Conservation (phyloP, 2,113 vertebrate genomes). For the Oryzias melastigma region DNA sequence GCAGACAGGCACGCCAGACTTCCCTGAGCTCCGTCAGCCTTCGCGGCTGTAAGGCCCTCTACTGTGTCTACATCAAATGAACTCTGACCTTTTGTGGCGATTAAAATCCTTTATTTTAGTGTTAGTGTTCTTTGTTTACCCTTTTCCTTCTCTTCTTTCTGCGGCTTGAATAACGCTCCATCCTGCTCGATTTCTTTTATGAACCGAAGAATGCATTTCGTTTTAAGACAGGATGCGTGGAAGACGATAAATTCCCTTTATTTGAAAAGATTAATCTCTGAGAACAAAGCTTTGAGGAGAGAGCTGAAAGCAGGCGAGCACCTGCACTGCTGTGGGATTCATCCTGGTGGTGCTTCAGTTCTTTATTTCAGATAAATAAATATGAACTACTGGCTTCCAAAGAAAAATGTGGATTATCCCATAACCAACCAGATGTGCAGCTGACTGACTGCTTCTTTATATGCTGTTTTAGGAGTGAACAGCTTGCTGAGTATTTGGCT, state of each 20-base stretch:
- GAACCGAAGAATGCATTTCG: not conserved
- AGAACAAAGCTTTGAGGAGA: slow-evolving; percentile 12
- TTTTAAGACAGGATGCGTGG: slow-evolving; percentile 1
- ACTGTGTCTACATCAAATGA: not conserved
- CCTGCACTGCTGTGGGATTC: slow-evolving; percentile 8
- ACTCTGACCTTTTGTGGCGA: not conserved
- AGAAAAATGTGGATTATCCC: slow-evolving; percentile 7
- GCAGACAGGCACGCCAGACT: slow-evolving; percentile 32
- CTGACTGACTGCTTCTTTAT: not conserved
- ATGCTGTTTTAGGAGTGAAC: slow-evolving; percentile 24
- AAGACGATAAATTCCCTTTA: slow-evolving; percentile 27
- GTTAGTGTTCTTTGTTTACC: not conserved
- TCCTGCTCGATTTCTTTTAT: not conserved
- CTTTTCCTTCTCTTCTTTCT: not conserved
- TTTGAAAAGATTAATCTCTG: slow-evolving; percentile 18
- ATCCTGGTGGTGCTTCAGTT: not conserved
- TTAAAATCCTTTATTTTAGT: not conserved
- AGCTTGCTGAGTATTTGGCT: slow-evolving; percentile 16
- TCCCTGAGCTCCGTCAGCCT: slow-evolving; percentile 35
- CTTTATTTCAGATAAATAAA: slow-evolving; percentile 6
- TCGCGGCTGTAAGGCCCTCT: slow-evolving; percentile 8
- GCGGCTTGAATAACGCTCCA: not conserved
- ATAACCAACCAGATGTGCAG: not conserved
- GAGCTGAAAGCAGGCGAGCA: slow-evolving; percentile 11
- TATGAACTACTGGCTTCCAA: slow-evolving; percentile 3